These are phyloP conservation scores for Thaumatotibia leucotreta DNA, from an alignment of 1,140 invertebrate genomes.

Conservation along the genomic window DNA sequence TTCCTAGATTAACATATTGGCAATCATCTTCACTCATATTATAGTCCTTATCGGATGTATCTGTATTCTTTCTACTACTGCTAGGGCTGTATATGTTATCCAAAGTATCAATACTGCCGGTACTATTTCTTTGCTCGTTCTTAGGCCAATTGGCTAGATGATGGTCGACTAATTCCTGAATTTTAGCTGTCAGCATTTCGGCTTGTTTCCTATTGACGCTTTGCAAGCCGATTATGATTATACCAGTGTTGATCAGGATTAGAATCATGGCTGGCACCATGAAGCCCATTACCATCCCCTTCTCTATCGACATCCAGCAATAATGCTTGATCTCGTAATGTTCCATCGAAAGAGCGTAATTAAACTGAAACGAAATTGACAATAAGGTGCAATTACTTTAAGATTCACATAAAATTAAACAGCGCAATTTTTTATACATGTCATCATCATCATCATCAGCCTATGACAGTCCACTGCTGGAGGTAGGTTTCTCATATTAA, in stretches of 20 bases:
- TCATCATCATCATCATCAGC: too few species aligned
- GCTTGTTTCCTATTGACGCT: constrained; percentile 62
- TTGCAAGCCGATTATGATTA: constrained; percentile 66
- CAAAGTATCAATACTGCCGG: constrained; percentile 52
- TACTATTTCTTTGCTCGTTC: constrained; percentile 40
- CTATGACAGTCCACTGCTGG: too few species aligned
- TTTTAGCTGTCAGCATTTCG: constrained; percentile 56
- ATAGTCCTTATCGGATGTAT: constrained; percentile 63
- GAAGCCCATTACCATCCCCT: constrained; percentile 84
- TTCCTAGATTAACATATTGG: constrained; percentile 37
- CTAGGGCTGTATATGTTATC: constrained; percentile 53
- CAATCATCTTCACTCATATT: constrained; percentile 52
- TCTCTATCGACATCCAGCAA: constrained; percentile 85
- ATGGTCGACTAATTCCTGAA: constrained; percentile 62
- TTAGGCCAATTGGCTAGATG: constrained; percentile 60
- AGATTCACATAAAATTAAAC: too few species aligned
- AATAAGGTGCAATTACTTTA: too few species aligned
- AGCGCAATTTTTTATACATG: too few species aligned
- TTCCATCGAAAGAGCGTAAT: constrained; percentile 78
- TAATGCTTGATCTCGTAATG: constrained; percentile 83
- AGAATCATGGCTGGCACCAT: constrained; percentile 82
- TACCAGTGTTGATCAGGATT: constrained; percentile 78
- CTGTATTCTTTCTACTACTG: constrained; percentile 61
- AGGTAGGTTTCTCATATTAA: too few species aligned
- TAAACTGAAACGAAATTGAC: constrained; percentile 75